Base-by-base conservation (phyloP, 2,113 vertebrate genomes). In the Ahaetulla prasina region DNA sequence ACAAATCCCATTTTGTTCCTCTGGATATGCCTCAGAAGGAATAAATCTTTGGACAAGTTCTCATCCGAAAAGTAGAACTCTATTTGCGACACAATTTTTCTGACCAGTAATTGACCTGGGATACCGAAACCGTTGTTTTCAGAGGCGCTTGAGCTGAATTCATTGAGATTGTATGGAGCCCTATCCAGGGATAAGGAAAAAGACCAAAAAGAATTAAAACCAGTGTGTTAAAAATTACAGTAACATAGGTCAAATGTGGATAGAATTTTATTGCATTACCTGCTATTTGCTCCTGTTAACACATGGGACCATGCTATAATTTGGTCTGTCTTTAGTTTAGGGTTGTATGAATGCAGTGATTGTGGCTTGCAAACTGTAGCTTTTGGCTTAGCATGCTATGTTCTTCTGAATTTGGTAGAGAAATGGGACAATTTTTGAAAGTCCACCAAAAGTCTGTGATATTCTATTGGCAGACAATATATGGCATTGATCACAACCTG, bases 1-100 rank as follows among this genome's bases (percentile, higher is more conserved):
- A 98, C 97, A 0, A 97, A 98, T 6, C 98, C 98, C 97, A 98
- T 94, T 92, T 97, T 98, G 96, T 98, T 98, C 93, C 97, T 97
- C 93, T 98, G 98, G 30, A 98, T 95, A 0, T 98, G 98, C 25
- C 98, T 98, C 85, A 98, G 94, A 12, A 98, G 96, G 95, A 98
- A 98, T 27, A 97, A 96, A 0, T 98, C 98, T 52, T 93, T 96
- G 60, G 97, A 95, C 89, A 98, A 96, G 90, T 97, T 97, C 85
- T 98, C 97, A 0, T 98, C 97, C 0, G 98, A 98, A 8, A 98
- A 94, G 87, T 98, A 98, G 94, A 95, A 96, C 53, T 98, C 98
- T 88, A 98, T 95, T 95, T 97, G 98, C 0, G 96, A 93, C n/a
- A 96, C 95, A 0, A 98, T 97, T 92, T 95, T 97, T 47, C 14